Percentiles rank a stretch among this genome's conserved stretches.
Evolutionary conservation across 2,113 vertebrate genomes (phyloP).

Genomic region (Oryzias celebensis): DNA sequence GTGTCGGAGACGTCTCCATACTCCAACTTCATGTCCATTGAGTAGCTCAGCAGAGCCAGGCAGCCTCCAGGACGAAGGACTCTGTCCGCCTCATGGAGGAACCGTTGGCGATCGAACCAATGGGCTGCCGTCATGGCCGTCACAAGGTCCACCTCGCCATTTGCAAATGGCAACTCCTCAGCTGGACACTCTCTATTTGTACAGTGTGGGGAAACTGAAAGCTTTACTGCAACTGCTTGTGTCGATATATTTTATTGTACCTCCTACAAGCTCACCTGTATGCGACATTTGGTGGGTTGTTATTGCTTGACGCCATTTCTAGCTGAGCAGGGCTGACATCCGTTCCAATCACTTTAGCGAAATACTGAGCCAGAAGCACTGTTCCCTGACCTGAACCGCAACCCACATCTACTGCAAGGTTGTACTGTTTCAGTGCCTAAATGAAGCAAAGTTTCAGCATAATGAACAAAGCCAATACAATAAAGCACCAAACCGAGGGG

Average conservation of each 20-base stretch:
- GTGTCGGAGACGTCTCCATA: constrained; percentile 54
- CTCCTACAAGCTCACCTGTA: constrained; percentile 72
- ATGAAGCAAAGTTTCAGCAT: background rate
- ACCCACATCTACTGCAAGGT: constrained; percentile 79
- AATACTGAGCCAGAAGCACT: constrained; percentile 65
- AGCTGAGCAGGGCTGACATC: constrained; percentile 81
- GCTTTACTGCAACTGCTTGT: too few species aligned
- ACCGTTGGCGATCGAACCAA: constrained; percentile 77
- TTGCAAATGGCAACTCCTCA: constrained; percentile 72
- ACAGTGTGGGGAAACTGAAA: background rate
- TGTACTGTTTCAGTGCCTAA: constrained; percentile 48
- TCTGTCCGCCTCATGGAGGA: constrained; percentile 71
- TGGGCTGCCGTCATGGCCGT: constrained; percentile 73
- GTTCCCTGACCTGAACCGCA: constrained; percentile 83
- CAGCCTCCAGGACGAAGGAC: constrained; percentile 77
- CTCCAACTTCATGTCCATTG: constrained; percentile 62
- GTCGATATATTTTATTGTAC: background rate
- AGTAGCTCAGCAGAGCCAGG: constrained; percentile 75
- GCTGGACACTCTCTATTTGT: constrained; percentile 67
- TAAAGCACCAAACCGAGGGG: background rate
- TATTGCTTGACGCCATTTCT: constrained; percentile 56
- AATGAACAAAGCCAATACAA: background rate
- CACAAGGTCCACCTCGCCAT: constrained; percentile 70
- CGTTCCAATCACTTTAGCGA: constrained; percentile 73
- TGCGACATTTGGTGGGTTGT: constrained; percentile 62